phyloP scores from a whole-genome alignment of 2,797 vertebrate species.

The Argya squamiceps region DNA sequence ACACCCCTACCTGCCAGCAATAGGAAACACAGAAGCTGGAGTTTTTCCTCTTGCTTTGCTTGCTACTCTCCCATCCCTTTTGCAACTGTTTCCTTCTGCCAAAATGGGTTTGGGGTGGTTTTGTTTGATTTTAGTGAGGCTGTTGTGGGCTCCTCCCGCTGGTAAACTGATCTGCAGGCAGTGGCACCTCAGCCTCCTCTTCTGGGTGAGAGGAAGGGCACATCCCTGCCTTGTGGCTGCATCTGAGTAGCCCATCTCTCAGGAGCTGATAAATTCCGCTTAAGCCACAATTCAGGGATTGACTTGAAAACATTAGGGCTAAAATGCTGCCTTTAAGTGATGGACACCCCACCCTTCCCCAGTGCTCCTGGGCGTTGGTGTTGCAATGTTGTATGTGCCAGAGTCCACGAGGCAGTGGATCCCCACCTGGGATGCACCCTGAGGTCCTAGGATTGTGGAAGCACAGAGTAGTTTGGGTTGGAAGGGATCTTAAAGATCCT shows the following conservation, averaged over 20 bases:
- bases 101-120: neutral
- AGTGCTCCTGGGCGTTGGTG: neutral
- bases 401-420: neutral
- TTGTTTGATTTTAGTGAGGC: neutral
- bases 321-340: neutral
- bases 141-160: neutral
- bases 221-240: neutral
- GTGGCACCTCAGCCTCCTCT: neutral
- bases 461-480: neutral
- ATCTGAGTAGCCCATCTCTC: neutral
- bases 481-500: neutral
- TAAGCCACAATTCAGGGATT: neutral
- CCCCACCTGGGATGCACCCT: fast-evolving
- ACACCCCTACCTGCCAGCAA: slow-evolving; percentile 42
- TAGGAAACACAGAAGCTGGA: slow-evolving; percentile 26
- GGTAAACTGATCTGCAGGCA: neutral
- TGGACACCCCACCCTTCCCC: neutral
- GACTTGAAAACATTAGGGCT: neutral
- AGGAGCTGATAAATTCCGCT: neutral
- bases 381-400: fast-evolving
- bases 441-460: neutral
- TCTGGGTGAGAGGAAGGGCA: neutral
- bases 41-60: neutral
- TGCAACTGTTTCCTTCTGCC: neutral
- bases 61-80: neutral